Percentiles rank a stretch among this genome's conserved stretches.
Conservation (phyloP, 2,113 vertebrate genomes). For the Prietella phreatophila region DNA sequence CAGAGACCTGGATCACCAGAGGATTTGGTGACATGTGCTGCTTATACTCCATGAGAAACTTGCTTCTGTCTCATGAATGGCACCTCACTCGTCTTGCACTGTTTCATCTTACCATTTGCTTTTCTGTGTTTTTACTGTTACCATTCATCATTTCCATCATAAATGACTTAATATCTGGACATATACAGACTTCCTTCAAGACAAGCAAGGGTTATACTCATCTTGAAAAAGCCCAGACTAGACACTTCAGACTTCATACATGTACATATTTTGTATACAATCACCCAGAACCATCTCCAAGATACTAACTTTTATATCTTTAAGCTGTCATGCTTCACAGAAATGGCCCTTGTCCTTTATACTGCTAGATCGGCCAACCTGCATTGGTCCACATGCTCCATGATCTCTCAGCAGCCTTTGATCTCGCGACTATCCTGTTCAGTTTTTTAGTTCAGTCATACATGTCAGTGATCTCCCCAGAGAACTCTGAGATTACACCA, state of each 20-base stretch:
- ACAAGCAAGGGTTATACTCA: background rate
- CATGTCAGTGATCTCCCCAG: background rate
- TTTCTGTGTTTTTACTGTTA: background rate
- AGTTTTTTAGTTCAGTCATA: background rate
- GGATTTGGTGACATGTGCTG: background rate
- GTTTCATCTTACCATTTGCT: background rate
- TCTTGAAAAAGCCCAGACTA: background rate
- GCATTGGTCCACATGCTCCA: background rate
- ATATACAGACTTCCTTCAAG: background rate
- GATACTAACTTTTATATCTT: background rate
- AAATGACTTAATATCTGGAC: background rate
- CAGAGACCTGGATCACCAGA: background rate
- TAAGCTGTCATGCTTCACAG: background rate
- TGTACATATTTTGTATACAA: background rate
- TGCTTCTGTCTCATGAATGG: background rate
- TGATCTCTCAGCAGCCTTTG: background rate
- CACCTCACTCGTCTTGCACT: background rate
- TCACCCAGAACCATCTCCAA: background rate
- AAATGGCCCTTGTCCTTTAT: background rate
- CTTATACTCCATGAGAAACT: background rate
- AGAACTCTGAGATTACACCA: background rate
- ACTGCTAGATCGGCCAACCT: background rate
- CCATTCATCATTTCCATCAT: background rate
- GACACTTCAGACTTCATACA: background rate
- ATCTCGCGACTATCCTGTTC: background rate